phyloP scores from a whole-genome alignment of 2,797 vertebrate genomes.

The Steatocranus sp. region DNA sequence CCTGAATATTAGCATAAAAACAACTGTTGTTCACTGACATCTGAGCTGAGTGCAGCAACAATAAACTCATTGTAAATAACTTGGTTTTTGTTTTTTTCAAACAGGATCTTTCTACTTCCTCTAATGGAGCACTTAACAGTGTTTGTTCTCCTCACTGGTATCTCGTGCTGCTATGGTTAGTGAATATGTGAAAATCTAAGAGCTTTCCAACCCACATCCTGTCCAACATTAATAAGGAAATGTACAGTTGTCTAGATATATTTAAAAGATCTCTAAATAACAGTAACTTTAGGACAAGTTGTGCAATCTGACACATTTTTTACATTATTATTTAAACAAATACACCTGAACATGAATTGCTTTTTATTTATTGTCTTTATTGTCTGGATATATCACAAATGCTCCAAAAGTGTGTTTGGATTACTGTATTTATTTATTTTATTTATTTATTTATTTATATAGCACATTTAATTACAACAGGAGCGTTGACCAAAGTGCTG shows the following conservation, averaged over 20 bases:
- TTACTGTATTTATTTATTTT: too few relatives aligned
- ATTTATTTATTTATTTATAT: too few relatives aligned
- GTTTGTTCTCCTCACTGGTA: neutral
- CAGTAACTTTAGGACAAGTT: neutral
- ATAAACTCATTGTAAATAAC: neutral
- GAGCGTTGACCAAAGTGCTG: too few relatives aligned
- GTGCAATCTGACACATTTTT: neutral
- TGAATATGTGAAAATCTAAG: neutral
- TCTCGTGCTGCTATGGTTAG: neutral
- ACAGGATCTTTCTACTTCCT: rapidly evolving
- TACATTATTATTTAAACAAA: neutral
- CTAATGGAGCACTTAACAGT: neutral
- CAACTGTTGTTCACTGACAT: neutral
- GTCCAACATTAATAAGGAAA: neutral
- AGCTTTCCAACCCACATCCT: neutral
- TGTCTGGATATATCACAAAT: neutral
- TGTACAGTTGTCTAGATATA: neutral
- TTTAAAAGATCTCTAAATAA: neutral
- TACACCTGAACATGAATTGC: neutral
- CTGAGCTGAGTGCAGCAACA: neutral
- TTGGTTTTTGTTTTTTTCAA: neutral
- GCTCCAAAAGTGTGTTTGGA: neutral
- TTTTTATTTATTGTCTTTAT: neutral
- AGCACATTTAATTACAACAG: too few relatives aligned
- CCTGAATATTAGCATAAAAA: neutral